Evolutionary conservation across 2,888 invertebrate genomes (phyloP), one percentile per base, ranked within the genome.

Genomic region (Cheilosia urbana): DNA sequence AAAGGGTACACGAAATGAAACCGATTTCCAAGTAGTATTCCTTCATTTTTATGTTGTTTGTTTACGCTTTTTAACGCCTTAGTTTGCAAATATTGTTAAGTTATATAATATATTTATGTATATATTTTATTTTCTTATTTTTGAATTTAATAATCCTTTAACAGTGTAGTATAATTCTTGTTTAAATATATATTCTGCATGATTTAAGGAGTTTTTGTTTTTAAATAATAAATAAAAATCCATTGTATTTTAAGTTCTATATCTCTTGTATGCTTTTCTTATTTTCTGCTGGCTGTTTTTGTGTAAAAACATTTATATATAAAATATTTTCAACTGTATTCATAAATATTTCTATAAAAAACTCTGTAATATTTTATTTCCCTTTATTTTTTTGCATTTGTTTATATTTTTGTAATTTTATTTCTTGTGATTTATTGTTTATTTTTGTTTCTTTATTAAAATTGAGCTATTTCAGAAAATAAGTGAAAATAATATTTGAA

Each of bases 301-400:
- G 65, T 84, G 79, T 84, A 80, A 84, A 84, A 84, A 79, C 84
- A 80, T 84, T 84, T 75, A 79, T 84, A 84, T 84, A 84, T 79
- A 84, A 84, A 84, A 84, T 84, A 80, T 84, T 80, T 80, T 75
- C 69, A 84, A 84, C 75, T 84, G 69, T 84, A 84, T 84, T 79
- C 58, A 69, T 84, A 84, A 84, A 84, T 84, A 84, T 84, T 65
- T 84, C 75, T 80, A 84, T 84, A 84, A 79, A 76, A 84, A 84
- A 84, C 73, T 79, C 71, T 79, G 30, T 75, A 71, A 71, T 75
- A 79, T 79, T 79, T 71, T 66, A 69, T 71, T 57, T 79, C 65
- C 53, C 65, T 84, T 47, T 79, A 37, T 55, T 63, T 63, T 45
- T 65, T 77, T 75, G 55, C 63, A 63, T 76, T 75, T 37, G 21